Percentiles rank a stretch among this genome's conserved stretches.
Evolutionary conservation across 2,113 vertebrate genomes (phyloP).

Genomic region (Diglossa brunneiventris): DNA sequence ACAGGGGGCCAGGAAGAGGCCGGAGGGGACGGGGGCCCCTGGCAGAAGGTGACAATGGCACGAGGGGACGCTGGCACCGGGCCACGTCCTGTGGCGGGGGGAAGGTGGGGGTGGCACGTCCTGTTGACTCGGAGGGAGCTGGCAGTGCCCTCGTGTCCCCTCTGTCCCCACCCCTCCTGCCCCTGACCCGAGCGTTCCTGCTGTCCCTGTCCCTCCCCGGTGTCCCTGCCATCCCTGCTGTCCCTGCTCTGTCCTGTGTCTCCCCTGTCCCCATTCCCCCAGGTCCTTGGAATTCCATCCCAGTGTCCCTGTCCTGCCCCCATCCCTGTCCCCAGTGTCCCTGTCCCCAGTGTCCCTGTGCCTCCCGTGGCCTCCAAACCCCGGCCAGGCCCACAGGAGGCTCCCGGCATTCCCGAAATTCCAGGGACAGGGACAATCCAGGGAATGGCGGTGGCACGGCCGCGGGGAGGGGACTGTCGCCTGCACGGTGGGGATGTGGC

Average conservation of each 20-base stretch:
- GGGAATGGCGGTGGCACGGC: no score
- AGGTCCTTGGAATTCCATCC: no score
- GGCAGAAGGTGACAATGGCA: background rate
- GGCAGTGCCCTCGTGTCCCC: background rate
- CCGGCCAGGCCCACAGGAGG: background rate
- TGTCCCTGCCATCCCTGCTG: no score
- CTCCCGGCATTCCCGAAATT: background rate
- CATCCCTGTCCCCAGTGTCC: no score
- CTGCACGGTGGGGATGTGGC: background rate
- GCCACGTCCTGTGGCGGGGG: background rate
- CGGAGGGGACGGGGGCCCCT: no score
- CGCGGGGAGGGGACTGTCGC: background rate
- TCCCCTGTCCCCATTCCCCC: no score
- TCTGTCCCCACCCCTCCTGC: no score
- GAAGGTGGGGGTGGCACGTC: background rate
- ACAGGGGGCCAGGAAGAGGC: no score
- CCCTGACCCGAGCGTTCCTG: no score
- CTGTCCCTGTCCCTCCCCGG: no score
- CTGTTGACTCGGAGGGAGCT: background rate
- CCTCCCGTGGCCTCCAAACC: no score
- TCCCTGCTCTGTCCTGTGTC: no score
- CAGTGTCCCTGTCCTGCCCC: background rate
- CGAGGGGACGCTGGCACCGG: background rate
- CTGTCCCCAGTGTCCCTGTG: background rate
- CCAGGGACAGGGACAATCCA: background rate